Conservation (phyloP, 2,113 vertebrate genomes). For the Chaetodon auriga region DNA sequence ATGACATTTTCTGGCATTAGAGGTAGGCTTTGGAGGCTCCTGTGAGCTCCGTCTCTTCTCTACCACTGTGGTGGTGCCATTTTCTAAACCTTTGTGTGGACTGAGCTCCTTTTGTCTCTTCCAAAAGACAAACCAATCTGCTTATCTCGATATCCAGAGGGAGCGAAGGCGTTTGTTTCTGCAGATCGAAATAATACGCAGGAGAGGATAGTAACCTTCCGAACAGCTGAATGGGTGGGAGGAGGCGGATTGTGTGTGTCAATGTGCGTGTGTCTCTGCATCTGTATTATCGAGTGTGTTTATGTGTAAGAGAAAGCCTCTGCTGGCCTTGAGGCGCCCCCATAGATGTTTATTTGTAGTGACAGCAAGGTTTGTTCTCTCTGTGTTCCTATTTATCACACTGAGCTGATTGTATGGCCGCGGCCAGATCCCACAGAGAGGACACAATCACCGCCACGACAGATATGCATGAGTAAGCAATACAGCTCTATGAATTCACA, state of each 20-base stretch:
- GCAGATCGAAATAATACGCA: conserved; percentile 76
- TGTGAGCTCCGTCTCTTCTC: conserved; percentile 46
- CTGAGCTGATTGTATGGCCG: conserved; percentile 70
- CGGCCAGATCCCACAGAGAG: conserved; percentile 59
- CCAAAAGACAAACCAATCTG: conserved; percentile 80
- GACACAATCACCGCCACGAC: conserved; percentile 58
- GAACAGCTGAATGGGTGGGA: conserved; percentile 65
- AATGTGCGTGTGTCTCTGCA: conserved; percentile 35
- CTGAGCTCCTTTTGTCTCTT: conserved; percentile 74
- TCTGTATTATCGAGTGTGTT: conserved; percentile 51
- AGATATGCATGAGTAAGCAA: conserved; percentile 74
- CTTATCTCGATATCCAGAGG: conserved; percentile 80
- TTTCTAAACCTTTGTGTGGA: conserved; percentile 74
- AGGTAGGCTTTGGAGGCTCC: conserved; percentile 58
- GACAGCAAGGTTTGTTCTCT: conserved; percentile 75
- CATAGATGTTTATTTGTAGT: conserved; percentile 79
- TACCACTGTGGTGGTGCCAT: conserved; percentile 59
- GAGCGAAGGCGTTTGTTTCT: conserved; percentile 74
- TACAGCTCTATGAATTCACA: conserved; percentile 46
- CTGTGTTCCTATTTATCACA: conserved; percentile 75
- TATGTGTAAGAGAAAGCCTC: conserved; percentile 66
- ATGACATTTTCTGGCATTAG: conserved; percentile 78
- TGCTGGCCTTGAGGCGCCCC: conserved; percentile 64
- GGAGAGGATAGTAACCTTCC: conserved; percentile 76
- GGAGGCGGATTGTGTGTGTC: conserved; percentile 58